These are phyloP conservation scores for Tolypeutes matacus DNA, from an alignment of 2,797 vertebrate species.

Conservation along the genomic window DNA sequence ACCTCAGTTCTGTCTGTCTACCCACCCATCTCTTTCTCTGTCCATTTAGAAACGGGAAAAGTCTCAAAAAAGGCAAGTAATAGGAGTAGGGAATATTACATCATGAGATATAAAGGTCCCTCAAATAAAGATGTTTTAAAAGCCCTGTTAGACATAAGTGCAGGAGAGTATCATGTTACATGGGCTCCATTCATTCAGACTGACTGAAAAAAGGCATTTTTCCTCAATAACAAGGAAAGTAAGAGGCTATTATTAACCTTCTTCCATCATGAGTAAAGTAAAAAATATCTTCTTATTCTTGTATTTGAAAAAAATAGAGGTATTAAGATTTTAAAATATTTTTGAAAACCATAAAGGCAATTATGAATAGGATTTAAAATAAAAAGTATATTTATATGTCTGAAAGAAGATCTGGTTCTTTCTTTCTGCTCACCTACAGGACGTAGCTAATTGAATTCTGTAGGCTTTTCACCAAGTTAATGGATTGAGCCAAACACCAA, in stretches of 20 bases:
- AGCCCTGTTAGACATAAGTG: not conserved
- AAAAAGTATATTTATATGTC: not conserved
- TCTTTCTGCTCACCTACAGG: not conserved
- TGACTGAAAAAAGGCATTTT: not conserved
- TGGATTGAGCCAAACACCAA: not conserved
- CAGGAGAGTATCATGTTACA: not conserved
- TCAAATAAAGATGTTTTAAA: slow-evolving; percentile 22
- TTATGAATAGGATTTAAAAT: not conserved
- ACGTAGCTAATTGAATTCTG: not conserved
- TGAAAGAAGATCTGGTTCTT: not conserved
- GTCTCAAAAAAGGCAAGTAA: not conserved
- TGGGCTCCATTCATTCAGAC: not conserved
- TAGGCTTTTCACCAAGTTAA: not conserved
- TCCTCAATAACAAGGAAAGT: not conserved
- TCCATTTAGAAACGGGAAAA: not conserved
- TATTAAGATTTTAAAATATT: not conserved
- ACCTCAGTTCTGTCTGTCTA: not conserved
- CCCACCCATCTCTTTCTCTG: not conserved
- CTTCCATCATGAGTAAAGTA: not conserved
- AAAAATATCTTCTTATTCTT: not conserved
- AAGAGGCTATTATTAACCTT: not conserved
- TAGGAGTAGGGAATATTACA: not conserved
- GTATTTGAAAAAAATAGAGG: not conserved
- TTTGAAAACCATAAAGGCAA: not conserved
- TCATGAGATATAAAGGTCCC: not conserved